phyloP scores from a whole-genome alignment of 2,113 vertebrate genomes.

The Neotoma lepida region DNA sequence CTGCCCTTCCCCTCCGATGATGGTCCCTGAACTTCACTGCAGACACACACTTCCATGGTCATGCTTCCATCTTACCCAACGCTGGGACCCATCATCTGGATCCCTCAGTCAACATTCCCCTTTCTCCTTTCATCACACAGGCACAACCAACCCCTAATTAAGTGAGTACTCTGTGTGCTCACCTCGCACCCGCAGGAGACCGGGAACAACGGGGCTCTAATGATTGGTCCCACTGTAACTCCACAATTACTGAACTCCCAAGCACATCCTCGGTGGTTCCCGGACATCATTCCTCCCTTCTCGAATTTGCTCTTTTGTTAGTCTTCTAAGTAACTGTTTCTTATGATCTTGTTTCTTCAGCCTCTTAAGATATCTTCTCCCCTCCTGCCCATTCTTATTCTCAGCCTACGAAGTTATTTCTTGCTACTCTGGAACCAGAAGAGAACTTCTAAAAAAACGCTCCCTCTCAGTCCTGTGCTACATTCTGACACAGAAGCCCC shows the following conservation, averaged over 20 bases:
- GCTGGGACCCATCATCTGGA: neutral
- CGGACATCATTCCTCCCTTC: neutral
- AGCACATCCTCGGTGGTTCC: neutral
- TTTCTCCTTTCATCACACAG: neutral
- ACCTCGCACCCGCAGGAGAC: rapidly evolving
- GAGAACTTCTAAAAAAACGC: neutral
- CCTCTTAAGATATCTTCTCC: neutral
- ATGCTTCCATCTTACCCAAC: neutral
- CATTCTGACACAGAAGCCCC: neutral
- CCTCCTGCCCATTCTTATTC: neutral
- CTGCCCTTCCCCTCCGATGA: neutral
- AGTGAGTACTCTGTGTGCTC: rapidly evolving
- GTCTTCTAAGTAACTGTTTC: neutral
- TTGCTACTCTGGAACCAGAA: neutral
- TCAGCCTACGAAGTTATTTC: neutral
- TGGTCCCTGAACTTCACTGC: neutral
- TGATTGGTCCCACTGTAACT: rapidly evolving
- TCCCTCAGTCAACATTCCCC: rapidly evolving
- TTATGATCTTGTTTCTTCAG: neutral
- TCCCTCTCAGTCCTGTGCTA: neutral
- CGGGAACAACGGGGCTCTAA: neutral
- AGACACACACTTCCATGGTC: neutral
- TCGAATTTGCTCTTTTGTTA: too few species aligned
- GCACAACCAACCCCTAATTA: neutral
- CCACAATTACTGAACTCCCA: neutral